Conservation (phyloP, 2,888 invertebrate species). For the Tipula vernalis region DNA sequence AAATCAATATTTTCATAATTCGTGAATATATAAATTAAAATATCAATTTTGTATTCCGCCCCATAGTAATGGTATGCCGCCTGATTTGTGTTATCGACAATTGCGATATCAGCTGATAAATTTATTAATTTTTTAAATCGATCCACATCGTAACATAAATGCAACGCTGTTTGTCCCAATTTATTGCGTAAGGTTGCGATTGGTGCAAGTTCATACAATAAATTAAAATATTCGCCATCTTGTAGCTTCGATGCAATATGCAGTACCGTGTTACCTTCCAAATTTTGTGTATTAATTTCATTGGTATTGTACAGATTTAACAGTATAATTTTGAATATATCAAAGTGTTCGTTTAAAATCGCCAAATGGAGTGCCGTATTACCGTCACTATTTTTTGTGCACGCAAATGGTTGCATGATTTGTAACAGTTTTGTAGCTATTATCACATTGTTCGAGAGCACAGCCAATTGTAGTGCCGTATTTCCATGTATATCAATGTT, state of each 20-base stretch:
- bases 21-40: background rate
- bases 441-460: background rate
- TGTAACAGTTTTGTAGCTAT: background rate
- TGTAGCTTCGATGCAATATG: background rate
- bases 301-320: background rate
- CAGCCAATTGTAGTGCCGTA: background rate
- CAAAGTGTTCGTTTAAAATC: background rate
- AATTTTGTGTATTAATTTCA: background rate
- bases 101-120: background rate
- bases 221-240: background rate
- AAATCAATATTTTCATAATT: background rate
- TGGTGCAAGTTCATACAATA: background rate
- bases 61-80: background rate
- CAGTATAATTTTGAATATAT: background rate
- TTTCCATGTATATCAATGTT: background rate
- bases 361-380: background rate
- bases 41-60: background rate
- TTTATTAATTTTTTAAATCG: background rate
- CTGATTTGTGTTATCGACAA: background rate
- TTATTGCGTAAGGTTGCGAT: background rate
- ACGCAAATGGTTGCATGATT: background rate
- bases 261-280: background rate
- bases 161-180: background rate
- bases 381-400: background rate
- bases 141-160: background rate